Percentiles rank a stretch among this genome's conserved stretches.
phyloP scores from a whole-genome alignment of 2,113 vertebrate species.

The Podiceps cristatus region DNA sequence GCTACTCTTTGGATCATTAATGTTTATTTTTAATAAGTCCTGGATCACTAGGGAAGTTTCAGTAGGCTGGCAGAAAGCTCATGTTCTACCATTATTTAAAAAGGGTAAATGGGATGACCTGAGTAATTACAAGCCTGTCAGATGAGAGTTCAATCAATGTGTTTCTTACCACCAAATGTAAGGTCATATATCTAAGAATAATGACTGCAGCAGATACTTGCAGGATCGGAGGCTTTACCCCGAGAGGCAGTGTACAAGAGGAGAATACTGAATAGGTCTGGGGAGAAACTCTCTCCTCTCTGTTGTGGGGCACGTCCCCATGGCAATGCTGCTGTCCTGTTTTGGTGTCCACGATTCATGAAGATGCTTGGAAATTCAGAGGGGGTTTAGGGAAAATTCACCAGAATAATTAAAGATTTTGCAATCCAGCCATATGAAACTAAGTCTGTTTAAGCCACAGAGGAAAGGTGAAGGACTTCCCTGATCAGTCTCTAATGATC shows the following conservation, averaged over 20 bases:
- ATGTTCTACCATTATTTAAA: conserved; percentile 1
- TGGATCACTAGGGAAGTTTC: not conserved
- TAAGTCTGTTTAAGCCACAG: not conserved
- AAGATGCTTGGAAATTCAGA: not conserved
- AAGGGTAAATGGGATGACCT: conserved; percentile 41
- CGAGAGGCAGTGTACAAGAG: rapidly evolving
- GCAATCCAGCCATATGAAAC: not conserved
- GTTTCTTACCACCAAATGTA: not conserved
- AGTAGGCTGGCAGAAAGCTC: not conserved
- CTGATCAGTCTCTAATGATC: not conserved
- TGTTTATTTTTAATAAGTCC: conserved; percentile 68
- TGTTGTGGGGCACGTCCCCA: rapidly evolving
- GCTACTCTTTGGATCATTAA: conserved; percentile 48
- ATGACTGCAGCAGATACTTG: not conserved
- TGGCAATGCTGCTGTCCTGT: not conserved
- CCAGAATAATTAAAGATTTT: not conserved
- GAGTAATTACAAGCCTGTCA: conserved; percentile 37
- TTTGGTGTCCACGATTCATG: not conserved
- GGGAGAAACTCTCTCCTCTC: not conserved
- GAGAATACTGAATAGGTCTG: not conserved
- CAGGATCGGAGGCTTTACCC: not conserved
- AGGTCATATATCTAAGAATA: not conserved
- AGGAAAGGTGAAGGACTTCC: not conserved
- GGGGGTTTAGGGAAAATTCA: not conserved
- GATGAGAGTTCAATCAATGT: conserved; percentile 38